phyloP scores from a whole-genome alignment of 2,113 vertebrate genomes.

The Lepisosteus oculatus region DNA sequence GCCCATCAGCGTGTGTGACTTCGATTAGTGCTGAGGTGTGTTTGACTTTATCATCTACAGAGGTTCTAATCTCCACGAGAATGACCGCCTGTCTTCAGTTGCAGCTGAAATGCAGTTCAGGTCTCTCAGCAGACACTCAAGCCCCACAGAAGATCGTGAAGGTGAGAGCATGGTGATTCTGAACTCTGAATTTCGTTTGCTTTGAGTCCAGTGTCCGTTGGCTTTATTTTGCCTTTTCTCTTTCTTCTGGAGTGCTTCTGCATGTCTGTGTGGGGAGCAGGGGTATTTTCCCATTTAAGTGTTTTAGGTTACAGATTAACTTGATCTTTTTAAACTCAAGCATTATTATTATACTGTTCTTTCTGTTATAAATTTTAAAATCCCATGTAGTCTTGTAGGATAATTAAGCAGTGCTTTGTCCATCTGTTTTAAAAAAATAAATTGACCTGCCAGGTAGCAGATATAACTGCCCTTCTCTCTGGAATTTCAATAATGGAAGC shows the following conservation, averaged over 20 bases:
- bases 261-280: too few species aligned
- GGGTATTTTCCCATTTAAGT: too few species aligned
- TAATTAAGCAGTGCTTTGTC: too few species aligned
- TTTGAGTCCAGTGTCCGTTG: background rate
- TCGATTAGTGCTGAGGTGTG: background rate
- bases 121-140: constrained; percentile 95
- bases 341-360: too few species aligned
- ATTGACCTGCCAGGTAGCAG: too few species aligned
- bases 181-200: background rate
- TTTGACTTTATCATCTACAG: constrained; percentile 50
- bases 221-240: background rate
- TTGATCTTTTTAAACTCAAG: too few species aligned
- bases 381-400: too few species aligned
- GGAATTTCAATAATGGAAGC: too few species aligned
- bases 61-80: constrained; percentile 88
- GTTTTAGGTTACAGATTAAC: too few species aligned
- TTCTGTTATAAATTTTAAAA: too few species aligned
- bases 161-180: constrained; percentile 60
- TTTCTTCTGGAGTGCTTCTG: background rate
- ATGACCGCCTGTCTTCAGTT: constrained; percentile 88
- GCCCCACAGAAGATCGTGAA: constrained; percentile 92
- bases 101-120: constrained; percentile 89
- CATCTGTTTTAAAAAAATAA: too few species aligned
- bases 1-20: background rate
- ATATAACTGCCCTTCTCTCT: too few species aligned